Base-by-base conservation (phyloP, 2,888 invertebrate species). In the Embidobia sp. region DNA sequence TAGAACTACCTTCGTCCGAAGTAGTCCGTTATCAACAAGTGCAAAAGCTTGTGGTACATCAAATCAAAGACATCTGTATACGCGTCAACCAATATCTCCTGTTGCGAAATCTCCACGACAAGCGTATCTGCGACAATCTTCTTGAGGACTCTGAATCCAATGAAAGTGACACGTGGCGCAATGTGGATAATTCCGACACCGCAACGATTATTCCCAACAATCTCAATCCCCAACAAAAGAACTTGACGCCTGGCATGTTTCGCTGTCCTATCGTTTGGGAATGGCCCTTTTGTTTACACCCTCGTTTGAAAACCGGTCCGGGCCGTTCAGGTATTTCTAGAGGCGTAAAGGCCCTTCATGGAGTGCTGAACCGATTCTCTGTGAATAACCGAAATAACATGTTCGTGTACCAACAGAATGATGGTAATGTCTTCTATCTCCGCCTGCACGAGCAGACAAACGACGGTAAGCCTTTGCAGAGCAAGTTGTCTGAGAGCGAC, bases 231-330 rank as follows among this genome's bases (percentile, higher is more conserved):
- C 61, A 15, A 7, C 40, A 61, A 15, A 64, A 90, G 13, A 91
- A 92, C 81, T 92, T 93, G 82, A 90, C 90, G 35, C 91, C 94
- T 0, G 95, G 95, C 1, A 92, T 92, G 86, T 95, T 95, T 87
- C 92, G 93, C 35, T 96, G 95, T 86, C 92, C 92, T 2, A 91
- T 93, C n/a, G 93, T 95, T 1, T 95, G 94, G 94, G 92, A 93
- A 84, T 92, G 92, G 4, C 91, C 92, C 48, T 95, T 95, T 84
- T 88, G 90, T 53, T 88, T 95, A 3, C 95, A 95, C 89, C 94
- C 94, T 0, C 90, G 95, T 18, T 90, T 95, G 19, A 93, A 94
- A 87, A 92, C 92, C 0, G 92, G 93, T 0, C 91, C 92, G 29
- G 92, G 92, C 29, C 92, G 92, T 82, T 91, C 92, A 0, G 92